phyloP scores from a whole-genome alignment of 37 sponge, comb jelly and placozoan species.

The Hexactinellida sp. region DNA sequence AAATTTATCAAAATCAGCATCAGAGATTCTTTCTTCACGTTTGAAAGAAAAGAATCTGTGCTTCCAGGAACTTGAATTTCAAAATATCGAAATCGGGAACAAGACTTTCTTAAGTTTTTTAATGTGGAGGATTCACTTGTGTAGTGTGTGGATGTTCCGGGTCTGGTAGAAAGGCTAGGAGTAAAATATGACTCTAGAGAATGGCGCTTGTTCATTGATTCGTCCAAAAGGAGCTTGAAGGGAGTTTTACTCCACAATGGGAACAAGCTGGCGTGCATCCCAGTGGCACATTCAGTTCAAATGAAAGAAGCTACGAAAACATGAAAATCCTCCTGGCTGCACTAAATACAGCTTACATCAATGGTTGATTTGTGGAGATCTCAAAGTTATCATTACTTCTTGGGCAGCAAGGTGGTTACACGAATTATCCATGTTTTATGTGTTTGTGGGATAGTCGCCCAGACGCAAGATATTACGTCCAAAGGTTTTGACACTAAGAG shows the following conservation, averaged over 20 bases:
- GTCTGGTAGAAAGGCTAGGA: neutral
- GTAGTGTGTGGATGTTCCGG: neutral
- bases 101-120: neutral
- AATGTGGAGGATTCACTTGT: neutral
- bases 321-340: neutral
- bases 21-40: neutral
- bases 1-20: neutral
- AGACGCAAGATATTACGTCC: neutral
- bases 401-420: neutral
- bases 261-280: neutral
- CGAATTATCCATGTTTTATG: neutral
- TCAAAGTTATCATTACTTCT: neutral
- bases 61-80: neutral
- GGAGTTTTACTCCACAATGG: neutral
- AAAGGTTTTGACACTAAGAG: neutral
- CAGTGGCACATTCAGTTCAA: neutral
- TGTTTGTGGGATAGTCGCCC: slow-evolving; percentile 4
- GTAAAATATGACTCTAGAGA: neutral
- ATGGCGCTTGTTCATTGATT: neutral
- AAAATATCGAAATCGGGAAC: neutral
- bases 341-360: neutral
- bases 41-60: neutral
- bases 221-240: neutral
- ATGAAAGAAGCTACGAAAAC: neutral
- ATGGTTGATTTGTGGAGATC: slow-evolving; percentile 7